Evolutionary conservation across 1,140 invertebrate species (phyloP), one percentile per base, ranked within the genome.

Genomic region (Calliopsis andreniformis): DNA sequence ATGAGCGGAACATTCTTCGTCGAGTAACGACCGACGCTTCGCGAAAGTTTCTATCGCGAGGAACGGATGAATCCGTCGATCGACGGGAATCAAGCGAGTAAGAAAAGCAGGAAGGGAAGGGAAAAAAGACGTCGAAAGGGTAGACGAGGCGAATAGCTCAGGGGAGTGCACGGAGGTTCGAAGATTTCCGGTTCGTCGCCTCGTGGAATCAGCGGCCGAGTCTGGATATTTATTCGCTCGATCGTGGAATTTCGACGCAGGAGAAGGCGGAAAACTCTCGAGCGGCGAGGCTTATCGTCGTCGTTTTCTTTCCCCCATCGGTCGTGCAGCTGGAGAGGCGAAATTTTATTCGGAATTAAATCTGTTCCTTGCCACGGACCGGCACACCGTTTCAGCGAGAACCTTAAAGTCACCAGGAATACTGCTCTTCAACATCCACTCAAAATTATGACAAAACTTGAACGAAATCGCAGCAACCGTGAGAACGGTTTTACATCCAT

Each of bases 321-420:
- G 4, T 16, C 25, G 10, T 42, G 14, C 28, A 58, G 28, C 0
- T 12, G 16, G 45, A 61, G 47, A 32, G 76, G 58, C 68, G 84
- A 76, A 86, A 86, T 87, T 66, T 64, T 83, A 76, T 87, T 80
- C 83, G 56, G 80, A 82, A 87, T 87, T 83, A 84, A 87, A 86
- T 87, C 82, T 86, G 82, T 86, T 85, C 68, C 79, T 51, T 47
- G 61, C 56, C 59, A 67, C 61, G 61, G 78, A 78, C 76, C 75
- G 70, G 71, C 59, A 69, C 68, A 49, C 58, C 18, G 18, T 16
- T 23, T 30, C 28, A 63, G 64, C 45, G 1, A 30, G 61, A 3
- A 59, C 39, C 32, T 3, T 12, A 3, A 30, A 39, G 23, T 59
- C 18, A 25, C n/a, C 10, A 20, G n/a, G 12, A 59, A 20, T 1